Conservation (phyloP, 2,797 vertebrate species). For the Urosaurus nigricauda region DNA sequence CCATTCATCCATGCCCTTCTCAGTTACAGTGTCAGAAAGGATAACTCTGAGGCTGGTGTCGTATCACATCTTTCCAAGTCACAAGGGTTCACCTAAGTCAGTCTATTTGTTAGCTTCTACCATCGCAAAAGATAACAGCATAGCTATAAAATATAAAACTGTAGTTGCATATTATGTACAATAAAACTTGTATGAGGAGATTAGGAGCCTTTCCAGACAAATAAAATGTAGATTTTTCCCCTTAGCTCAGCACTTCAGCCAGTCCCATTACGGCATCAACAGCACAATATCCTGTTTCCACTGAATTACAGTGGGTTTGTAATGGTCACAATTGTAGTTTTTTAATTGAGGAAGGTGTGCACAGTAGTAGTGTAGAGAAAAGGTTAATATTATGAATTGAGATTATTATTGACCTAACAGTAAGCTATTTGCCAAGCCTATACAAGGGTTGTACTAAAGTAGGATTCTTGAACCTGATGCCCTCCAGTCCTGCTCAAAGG, state of each 20-base stretch:
- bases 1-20: constrained; percentile 1
- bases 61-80: not conserved
- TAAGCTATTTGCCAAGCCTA: not conserved
- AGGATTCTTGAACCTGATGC: not conserved
- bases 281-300: not conserved
- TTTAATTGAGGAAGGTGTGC: not conserved
- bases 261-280: not conserved
- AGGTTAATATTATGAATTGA: not conserved
- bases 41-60: not conserved
- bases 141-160: constrained; percentile 15
- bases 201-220: constrained; percentile 25
- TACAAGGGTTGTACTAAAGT: not conserved
- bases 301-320: not conserved
- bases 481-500: not conserved
- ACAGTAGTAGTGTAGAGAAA: not conserved
- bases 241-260: constrained; percentile 1
- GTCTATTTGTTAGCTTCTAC: constrained; percentile 23
- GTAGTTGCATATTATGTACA: not conserved
- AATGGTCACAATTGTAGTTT: not conserved
- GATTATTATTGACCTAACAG: not conserved
- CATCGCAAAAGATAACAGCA: not conserved
- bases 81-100: not conserved
- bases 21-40: not conserved
- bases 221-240: constrained; percentile 19
- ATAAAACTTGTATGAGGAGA: constrained; percentile 20